phyloP scores from a whole-genome alignment of 2,113 vertebrate species.

The Danionella cerebrum region DNA sequence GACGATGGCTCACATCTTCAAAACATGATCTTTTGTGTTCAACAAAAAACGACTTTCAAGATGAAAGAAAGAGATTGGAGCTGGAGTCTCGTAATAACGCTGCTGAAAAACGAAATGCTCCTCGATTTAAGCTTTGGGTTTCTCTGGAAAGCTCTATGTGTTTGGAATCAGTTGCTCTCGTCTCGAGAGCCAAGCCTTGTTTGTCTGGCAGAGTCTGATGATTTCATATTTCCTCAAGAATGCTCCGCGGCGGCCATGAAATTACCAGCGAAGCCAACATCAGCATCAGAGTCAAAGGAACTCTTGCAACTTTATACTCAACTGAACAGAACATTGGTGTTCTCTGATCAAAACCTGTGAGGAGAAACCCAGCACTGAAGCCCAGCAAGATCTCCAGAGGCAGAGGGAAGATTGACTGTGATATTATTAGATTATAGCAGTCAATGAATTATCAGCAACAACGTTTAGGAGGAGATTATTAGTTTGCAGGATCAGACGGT shows the following conservation, averaged over 20 bases:
- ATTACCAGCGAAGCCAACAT: neutral
- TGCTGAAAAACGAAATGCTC: neutral
- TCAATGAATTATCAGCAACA: no score
- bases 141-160: neutral
- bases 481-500: no score
- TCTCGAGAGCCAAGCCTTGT: neutral
- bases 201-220: neutral
- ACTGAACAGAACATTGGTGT: neutral
- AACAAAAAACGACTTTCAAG: no score
- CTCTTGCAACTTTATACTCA: neutral
- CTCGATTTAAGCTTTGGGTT: slow-evolving; percentile 7
- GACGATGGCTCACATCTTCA: no score
- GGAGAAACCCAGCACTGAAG: no score
- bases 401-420: no score
- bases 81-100: neutral
- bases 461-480: no score
- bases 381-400: no score
- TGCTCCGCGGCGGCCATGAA: neutral
- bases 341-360: no score
- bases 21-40: no score
- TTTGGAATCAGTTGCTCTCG: neutral
- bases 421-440: no score
- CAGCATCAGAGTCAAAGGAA: neutral
- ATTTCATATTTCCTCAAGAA: slow-evolving; percentile 6
- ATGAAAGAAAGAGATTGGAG: no score